Conservation (phyloP, 1,140 invertebrate species). For the Drepana arcuata region DNA sequence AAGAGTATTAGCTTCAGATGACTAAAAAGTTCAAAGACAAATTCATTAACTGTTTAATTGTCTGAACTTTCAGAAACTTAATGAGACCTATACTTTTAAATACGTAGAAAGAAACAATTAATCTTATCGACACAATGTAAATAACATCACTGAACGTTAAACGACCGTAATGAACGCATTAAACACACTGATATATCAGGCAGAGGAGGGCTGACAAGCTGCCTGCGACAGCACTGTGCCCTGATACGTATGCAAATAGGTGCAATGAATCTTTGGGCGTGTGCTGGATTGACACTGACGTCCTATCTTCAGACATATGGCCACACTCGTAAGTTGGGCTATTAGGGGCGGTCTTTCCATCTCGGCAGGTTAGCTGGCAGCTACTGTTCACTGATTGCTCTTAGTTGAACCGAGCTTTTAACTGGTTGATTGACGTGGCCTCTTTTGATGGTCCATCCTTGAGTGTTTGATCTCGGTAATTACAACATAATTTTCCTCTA, state of each 20-base stretch:
- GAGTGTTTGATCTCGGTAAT: no score
- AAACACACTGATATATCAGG: conserved; percentile 56
- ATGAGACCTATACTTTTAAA: no score
- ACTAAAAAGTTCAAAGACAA: no score
- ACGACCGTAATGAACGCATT: conserved; percentile 54
- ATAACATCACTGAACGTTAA: conserved; percentile 18
- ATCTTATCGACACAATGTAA: conserved; percentile 2
- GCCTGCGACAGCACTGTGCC: conserved; percentile 37
- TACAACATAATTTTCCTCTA: no score
- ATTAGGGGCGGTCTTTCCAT: conserved; percentile 46
- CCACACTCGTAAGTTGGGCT: conserved; percentile 15
- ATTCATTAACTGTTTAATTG: no score
- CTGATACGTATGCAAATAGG: conserved; percentile 62
- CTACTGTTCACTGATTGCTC: no score
- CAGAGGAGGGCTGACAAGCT: conserved; percentile 36
- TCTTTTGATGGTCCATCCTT: no score
- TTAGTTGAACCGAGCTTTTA: no score
- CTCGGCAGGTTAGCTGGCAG: no score
- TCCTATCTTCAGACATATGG: conserved; percentile 39
- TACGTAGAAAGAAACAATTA: conserved; percentile 7
- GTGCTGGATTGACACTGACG: conserved; percentile 57
- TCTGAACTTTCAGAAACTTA: no score
- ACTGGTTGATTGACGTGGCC: no score
- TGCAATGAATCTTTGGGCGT: conserved; percentile 62
- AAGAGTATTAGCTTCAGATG: no score